Conservation (phyloP, 2,888 invertebrate species). For the Meteorus colon region DNA sequence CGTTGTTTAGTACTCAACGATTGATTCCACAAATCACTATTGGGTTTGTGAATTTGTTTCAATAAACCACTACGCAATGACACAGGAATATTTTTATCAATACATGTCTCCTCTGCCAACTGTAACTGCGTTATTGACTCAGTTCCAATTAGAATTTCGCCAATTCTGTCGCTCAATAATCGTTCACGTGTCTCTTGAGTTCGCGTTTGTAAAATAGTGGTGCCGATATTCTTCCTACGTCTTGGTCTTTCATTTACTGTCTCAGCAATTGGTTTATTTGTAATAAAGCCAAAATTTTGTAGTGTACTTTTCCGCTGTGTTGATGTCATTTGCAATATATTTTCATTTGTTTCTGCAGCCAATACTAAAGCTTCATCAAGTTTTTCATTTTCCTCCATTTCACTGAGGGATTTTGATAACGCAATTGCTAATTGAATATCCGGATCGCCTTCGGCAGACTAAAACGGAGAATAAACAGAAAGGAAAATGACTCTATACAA, state of each 20-base stretch:
- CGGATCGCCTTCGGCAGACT: conserved; percentile 62
- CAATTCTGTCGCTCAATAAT: conserved; percentile 72
- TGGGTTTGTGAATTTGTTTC: conserved; percentile 57
- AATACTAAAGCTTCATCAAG: conserved; percentile 64
- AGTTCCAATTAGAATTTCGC: conserved; percentile 70
- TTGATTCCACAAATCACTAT: conserved; percentile 49
- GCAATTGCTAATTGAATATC: conserved; percentile 73
- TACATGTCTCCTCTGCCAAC: background rate
- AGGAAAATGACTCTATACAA: conserved; percentile 14
- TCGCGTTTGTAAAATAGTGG: conserved; percentile 68
- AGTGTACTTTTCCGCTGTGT: conserved; percentile 56
- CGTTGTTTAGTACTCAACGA: background rate
- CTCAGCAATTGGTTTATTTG: conserved; percentile 55
- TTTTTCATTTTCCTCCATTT: conserved; percentile 65
- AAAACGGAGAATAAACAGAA: background rate
- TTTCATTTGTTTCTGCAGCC: conserved; percentile 57
- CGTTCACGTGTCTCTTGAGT: conserved; percentile 70
- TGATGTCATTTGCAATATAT: conserved; percentile 50
- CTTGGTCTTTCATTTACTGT: conserved; percentile 46
- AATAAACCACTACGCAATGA: conserved; percentile 58
- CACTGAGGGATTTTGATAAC: conserved; percentile 72
- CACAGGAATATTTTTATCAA: conserved; percentile 21
- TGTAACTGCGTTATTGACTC: conserved; percentile 63
- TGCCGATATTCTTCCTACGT: conserved; percentile 57
- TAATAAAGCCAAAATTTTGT: conserved; percentile 67